phyloP scores from a whole-genome alignment of 2,888 invertebrate genomes.

The Odiellus spinosus region DNA sequence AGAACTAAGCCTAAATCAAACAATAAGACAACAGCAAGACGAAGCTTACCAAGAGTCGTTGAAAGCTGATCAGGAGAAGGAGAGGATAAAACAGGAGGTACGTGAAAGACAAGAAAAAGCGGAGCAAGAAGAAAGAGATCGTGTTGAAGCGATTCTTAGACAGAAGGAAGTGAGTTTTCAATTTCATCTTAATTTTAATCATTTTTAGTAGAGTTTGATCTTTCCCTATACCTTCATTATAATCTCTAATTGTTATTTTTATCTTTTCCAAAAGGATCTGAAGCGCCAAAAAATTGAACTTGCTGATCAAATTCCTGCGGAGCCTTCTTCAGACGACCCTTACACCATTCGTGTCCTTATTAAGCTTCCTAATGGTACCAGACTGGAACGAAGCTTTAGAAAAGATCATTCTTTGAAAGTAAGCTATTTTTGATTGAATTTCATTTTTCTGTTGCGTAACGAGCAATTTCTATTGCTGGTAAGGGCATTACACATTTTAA shows the following conservation, averaged over 20 bases:
- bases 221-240: no score
- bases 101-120: slow-evolving; percentile 35
- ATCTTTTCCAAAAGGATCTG: no score
- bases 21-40: slow-evolving; percentile 77
- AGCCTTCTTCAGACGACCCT: slow-evolving; percentile 52
- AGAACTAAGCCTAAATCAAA: slow-evolving; percentile 67
- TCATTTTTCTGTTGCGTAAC: no score
- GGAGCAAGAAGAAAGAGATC: slow-evolving; percentile 32
- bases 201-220: no score
- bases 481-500: no score
- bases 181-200: no score
- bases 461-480: no score
- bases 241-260: no score
- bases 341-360: slow-evolving; percentile 69
- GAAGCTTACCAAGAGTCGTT: slow-evolving; percentile 82
- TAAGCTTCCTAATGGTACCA: slow-evolving; percentile 73
- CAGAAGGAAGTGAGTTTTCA: slow-evolving; percentile 25
- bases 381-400: slow-evolving; percentile 73
- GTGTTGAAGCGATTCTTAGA: slow-evolving; percentile 27
- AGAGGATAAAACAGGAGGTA: slow-evolving; percentile 49
- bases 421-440: no score
- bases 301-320: slow-evolving; percentile 35
- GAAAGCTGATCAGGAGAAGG: slow-evolving; percentile 86
- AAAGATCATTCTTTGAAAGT: slow-evolving; percentile 66
- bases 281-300: slow-evolving; percentile 31